phyloP scores from a whole-genome alignment of 2,113 vertebrate genomes.

The Campylomormyrus numenius region DNA sequence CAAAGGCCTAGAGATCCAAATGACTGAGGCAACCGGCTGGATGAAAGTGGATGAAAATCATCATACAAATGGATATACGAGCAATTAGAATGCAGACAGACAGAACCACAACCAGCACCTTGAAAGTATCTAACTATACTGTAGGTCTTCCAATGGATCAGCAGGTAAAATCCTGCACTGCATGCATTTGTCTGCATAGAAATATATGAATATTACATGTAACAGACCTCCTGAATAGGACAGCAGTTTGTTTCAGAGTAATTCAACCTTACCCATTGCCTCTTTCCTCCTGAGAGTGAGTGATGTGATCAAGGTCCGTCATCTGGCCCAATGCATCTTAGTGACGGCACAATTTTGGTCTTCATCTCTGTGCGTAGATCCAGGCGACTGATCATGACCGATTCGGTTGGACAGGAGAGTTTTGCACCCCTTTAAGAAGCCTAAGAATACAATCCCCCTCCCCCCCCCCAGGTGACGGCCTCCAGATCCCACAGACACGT shows the following conservation, averaged over 20 bases:
- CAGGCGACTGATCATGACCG: not conserved
- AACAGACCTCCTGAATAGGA: not conserved
- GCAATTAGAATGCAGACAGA: not conserved
- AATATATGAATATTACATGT: not conserved
- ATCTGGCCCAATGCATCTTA: not conserved
- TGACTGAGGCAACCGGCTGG: not conserved
- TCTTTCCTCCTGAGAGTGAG: not conserved
- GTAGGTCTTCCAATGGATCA: not conserved
- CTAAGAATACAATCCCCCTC: not conserved
- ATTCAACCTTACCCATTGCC: not conserved
- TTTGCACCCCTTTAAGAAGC: not conserved
- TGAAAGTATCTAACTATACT: not conserved
- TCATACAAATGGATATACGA: not conserved
- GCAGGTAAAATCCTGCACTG: not conserved
- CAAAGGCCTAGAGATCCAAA: not conserved
- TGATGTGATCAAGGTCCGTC: not conserved
- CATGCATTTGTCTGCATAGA: not conserved
- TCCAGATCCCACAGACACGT: not conserved
- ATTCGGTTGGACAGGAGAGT: not conserved
- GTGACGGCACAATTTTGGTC: not conserved
- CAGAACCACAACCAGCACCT: not conserved
- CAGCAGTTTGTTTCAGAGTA: not conserved
- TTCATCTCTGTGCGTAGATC: not conserved
- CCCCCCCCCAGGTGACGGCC: not conserved
- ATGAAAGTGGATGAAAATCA: not conserved